phyloP scores from a whole-genome alignment of 1,140 invertebrate genomes.

The Chrysomallon squamiferum region DNA sequence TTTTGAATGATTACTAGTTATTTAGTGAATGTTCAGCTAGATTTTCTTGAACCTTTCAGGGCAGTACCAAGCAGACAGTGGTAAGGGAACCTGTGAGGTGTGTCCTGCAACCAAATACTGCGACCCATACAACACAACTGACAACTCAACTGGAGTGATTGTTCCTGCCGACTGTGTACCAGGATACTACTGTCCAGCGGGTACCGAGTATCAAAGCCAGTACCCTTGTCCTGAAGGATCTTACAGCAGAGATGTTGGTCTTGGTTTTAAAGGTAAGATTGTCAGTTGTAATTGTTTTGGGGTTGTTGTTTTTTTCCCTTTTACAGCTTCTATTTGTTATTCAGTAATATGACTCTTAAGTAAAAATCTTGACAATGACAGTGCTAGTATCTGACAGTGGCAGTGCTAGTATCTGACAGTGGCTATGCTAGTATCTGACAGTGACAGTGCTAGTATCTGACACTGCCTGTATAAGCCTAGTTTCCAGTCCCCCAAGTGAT shows the following conservation, averaged over 20 bases:
- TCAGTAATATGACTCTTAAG: too few relatives aligned
- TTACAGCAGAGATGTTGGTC: conserved; percentile 24
- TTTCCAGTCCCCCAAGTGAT: too few relatives aligned
- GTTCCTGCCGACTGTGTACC: conserved; percentile 37
- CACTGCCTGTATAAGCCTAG: too few relatives aligned
- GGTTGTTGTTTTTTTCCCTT: too few relatives aligned
- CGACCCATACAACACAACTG: conserved; percentile 47
- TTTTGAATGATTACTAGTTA: too few relatives aligned
- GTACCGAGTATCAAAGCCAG: conserved; percentile 40
- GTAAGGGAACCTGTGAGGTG: conserved; percentile 32
- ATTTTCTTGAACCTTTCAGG: conserved; percentile 27
- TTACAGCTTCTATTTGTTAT: too few relatives aligned
- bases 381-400: too few relatives aligned
- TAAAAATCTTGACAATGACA: too few relatives aligned
- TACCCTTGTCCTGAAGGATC: conserved; percentile 53
- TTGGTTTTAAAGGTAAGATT: conserved; percentile 36
- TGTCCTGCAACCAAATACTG: conserved; percentile 51
- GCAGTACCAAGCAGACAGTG: conserved; percentile 32
- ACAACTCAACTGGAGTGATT: conserved; percentile 53
- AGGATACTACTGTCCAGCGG: conserved; percentile 52
- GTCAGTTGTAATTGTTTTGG: background rate
- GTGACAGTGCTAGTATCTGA: too few relatives aligned
- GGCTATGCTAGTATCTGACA: too few relatives aligned
- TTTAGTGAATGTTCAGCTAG: too few relatives aligned
- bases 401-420: too few relatives aligned